Conservation (phyloP, 2,888 invertebrate genomes). For the Drosophila paranaensis region DNA sequence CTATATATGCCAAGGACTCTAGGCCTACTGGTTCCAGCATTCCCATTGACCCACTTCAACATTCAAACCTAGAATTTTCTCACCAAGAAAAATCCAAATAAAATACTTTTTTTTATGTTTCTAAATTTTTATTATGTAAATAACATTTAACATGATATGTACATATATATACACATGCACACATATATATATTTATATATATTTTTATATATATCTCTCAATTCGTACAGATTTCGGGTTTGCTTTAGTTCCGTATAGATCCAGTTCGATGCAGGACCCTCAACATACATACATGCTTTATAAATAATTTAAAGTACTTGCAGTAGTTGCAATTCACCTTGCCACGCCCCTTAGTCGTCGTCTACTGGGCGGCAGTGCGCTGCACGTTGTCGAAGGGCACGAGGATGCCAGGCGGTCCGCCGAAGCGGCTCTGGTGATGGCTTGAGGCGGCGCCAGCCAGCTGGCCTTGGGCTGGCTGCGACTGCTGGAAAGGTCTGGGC, state of each 20-base stretch:
- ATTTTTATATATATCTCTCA: not conserved
- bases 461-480: conserved; percentile 27
- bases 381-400: conserved; percentile 82
- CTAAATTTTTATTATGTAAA: conserved; percentile 54
- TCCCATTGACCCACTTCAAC: no score
- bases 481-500: conserved; percentile 64
- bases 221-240: conserved; percentile 30
- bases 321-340: conserved; percentile 11
- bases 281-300: conserved; percentile 67
- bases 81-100: not conserved
- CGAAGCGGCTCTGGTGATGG: conserved; percentile 76
- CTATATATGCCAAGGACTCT: no score
- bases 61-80: no score
- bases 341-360: conserved; percentile 7
- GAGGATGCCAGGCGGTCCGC: conserved; percentile 84
- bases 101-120: conserved; percentile 15
- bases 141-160: conserved; percentile 43
- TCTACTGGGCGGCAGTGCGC: conserved; percentile 59
- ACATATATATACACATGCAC: conserved; percentile 12
- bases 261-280: conserved; percentile 41
- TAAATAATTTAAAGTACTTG: conserved; percentile 77
- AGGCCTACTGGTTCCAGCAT: no score
- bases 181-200: conserved; percentile 3
- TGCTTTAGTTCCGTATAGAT: conserved; percentile 19
- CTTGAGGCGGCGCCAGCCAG: conserved; percentile 20